Base-by-base conservation (phyloP, 1,140 invertebrate genomes). In the Piezodorus guildinii region DNA sequence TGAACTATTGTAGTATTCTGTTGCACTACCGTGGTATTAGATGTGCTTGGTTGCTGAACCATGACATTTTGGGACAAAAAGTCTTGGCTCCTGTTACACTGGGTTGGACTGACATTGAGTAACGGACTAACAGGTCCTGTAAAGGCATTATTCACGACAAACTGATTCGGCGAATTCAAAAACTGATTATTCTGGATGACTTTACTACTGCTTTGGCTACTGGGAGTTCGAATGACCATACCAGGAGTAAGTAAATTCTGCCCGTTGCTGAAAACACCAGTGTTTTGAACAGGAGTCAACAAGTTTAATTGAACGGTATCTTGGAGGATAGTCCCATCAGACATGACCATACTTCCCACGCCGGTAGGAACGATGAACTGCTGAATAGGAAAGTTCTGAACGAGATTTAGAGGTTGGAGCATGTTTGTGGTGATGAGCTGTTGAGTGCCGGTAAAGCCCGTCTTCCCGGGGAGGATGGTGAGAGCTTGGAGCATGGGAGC, bases 351-450 rank as follows among this genome's bases (percentile, higher is more conserved):
- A 66, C 88, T 79, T 2, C 87, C 86, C 1, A 88, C 73, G 68
- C 88, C 86, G 2, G 88, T 85, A 4, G 88, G 88, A 54, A 91
- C 83, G 56, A 90, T 84, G 69, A 90, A 85, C 70, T 91, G 88
- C 70, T 90, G 88, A 62, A 88, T 86, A 0, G 85, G 85, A 70
- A 88, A 85, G 72, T 88, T 88, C 66, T 86, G 84, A 52, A 88
- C 83, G 64, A 88, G 73, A 77, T 90, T 90, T 16, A 91, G 85
- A 1, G 88, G 88, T 71, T 91, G 88, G 0, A 86, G 74, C 30
- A 90, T 73, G 73, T 90, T 88, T 12, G 69, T 70, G 19, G 70
- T 66, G 12, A 70, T 70, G 17, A 71, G 46, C 23, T 68, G 69
- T 56, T 71, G 70, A 34, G 66, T 65, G n/a, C 68, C 70, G 46